Conservation (phyloP, 2,888 invertebrate genomes). For the Eupithecia insigniata region DNA sequence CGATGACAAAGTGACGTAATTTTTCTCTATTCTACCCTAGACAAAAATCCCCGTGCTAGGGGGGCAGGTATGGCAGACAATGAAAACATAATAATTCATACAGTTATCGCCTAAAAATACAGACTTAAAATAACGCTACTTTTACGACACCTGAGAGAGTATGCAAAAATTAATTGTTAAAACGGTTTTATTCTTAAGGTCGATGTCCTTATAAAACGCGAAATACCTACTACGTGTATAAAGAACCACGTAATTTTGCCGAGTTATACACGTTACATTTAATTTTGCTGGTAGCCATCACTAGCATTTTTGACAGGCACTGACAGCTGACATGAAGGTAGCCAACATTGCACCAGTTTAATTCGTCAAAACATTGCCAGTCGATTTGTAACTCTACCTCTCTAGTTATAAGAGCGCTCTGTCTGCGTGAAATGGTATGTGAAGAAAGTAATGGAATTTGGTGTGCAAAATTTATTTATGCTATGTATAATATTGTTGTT, state of each 20-base stretch:
- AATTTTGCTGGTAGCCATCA: constrained; percentile 38
- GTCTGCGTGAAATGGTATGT: not conserved
- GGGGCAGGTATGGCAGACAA: no score
- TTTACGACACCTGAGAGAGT: constrained; percentile 32
- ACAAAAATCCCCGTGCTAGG: no score
- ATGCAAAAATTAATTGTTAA: constrained; percentile 11
- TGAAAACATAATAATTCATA: not conserved
- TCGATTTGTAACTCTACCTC: constrained; percentile 35
- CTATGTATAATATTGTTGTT: no score
- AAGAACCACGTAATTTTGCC: constrained; percentile 28
- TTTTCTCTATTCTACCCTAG: no score
- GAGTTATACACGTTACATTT: constrained; percentile 32
- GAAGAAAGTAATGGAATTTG: constrained; percentile 43
- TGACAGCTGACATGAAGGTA: constrained; percentile 52
- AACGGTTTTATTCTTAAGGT: constrained; percentile 25
- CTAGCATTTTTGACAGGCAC: constrained; percentile 49
- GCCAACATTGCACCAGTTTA: constrained; percentile 47
- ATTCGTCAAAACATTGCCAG: constrained; percentile 32
- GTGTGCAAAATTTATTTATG: constrained; percentile 50
- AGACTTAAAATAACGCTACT: constrained; percentile 20
- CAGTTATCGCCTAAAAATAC: constrained; percentile 9
- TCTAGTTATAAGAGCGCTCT: constrained; percentile 34
- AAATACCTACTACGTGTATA: not conserved
- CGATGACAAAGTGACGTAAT: no score
- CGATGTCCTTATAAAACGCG: constrained; percentile 25